Percentiles rank a stretch among this genome's conserved stretches.
These are phyloP conservation scores for Argya squamiceps DNA, from an alignment of 2,797 vertebrate genomes.

Conservation along the genomic window DNA sequence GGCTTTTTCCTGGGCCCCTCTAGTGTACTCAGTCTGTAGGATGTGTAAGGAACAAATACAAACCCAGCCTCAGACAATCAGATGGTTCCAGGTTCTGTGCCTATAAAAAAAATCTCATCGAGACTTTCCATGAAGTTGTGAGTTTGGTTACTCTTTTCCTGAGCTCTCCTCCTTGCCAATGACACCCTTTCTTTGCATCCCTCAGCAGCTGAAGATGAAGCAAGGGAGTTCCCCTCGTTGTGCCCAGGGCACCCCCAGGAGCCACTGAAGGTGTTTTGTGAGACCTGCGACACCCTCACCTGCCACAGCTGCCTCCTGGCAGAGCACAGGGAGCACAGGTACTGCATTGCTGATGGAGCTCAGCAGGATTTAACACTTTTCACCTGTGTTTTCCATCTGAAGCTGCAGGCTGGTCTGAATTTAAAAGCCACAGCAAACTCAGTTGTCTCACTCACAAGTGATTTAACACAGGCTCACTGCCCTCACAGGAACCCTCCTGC, in stretches of 20 bases:
- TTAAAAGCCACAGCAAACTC: neutral
- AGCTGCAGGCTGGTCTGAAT: neutral
- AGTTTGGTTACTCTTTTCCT: neutral
- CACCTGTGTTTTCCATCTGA: neutral
- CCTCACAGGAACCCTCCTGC: neutral
- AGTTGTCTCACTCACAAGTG: neutral
- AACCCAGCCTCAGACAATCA: neutral
- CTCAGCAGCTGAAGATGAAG: constrained; percentile 63
- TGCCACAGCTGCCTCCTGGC: constrained; percentile 77
- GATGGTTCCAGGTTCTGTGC: neutral
- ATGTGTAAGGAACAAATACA: neutral
- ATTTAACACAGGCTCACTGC: accelerated
- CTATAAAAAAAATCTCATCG: neutral
- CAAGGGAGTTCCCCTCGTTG: constrained; percentile 36
- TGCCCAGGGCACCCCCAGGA: constrained; percentile 77
- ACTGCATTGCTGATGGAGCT: neutral
- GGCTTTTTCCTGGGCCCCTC: neutral
- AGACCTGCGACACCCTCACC: constrained; percentile 76
- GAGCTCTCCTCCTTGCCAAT: neutral
- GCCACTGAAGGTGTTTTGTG: constrained; percentile 78
- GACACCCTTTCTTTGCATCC: neutral
- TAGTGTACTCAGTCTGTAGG: neutral
- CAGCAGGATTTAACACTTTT: too few relatives aligned
- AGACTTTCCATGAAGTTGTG: neutral
- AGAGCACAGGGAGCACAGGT: constrained; percentile 84